Conservation (phyloP, 2,888 invertebrate genomes). For the Druceiella hillmani region DNA sequence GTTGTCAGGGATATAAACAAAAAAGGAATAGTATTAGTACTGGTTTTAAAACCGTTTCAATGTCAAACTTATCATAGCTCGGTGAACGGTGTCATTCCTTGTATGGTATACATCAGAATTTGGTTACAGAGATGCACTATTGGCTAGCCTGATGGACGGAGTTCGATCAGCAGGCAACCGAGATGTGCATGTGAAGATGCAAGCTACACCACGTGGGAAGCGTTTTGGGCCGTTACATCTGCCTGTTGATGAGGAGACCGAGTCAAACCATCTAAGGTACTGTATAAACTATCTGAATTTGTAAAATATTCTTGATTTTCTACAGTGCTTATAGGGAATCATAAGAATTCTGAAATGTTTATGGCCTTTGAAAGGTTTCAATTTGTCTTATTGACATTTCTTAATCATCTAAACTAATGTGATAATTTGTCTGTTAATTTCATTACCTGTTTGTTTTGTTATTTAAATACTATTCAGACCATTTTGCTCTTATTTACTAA, state of each 20-base stretch:
- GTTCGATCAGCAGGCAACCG: constrained; percentile 95
- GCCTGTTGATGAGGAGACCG: constrained; percentile 94
- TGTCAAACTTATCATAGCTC: too few relatives aligned
- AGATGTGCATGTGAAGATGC: constrained; percentile 91
- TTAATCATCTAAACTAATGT: not conserved
- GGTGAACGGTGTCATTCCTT: not conserved
- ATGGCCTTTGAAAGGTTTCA: too few relatives aligned
- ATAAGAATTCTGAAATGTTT: too few relatives aligned
- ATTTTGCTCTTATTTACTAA: too few relatives aligned
- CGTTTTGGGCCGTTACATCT: constrained; percentile 85
- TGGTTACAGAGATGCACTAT: constrained; percentile 76
- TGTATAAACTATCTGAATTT: not conserved
- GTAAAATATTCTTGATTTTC: not conserved
- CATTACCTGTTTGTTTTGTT: too few relatives aligned
- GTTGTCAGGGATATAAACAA: too few relatives aligned
- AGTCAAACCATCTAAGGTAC: constrained; percentile 79
- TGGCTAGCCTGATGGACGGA: constrained; percentile 94
- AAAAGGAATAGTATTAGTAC: too few relatives aligned
- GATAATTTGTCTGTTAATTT: not conserved
- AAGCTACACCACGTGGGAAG: constrained; percentile 76
- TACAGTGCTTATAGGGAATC: too few relatives aligned
- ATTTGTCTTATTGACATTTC: too few relatives aligned
- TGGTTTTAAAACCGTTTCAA: too few relatives aligned
- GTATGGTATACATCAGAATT: not conserved
- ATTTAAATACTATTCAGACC: too few relatives aligned